Evolutionary conservation across 2,113 vertebrate genomes (phyloP), one percentile per base, ranked within the genome.

Genomic region (Nyctereutes procyonoides): DNA sequence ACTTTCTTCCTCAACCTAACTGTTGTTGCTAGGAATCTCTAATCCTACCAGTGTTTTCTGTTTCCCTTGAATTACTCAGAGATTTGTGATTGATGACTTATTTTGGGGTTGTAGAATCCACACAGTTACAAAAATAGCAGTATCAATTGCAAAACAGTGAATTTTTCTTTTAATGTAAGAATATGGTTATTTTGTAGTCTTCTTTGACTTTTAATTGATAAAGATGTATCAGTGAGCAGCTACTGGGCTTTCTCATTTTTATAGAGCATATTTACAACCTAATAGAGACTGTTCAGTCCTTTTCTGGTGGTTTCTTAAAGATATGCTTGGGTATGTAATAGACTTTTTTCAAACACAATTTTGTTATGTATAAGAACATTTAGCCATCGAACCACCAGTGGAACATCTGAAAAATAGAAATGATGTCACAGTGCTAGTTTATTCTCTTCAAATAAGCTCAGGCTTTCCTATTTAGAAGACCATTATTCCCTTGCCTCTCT

Each of bases 11-110:
- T 96, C 8, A 28, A 38, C 11, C 32, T n/a, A n/a, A n/a, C n/a
- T n/a, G n/a, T 79, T 35, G n/a, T 84, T 96, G 67, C 63, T 77
- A 81, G 38, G 55, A 97, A 88, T 95, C 58, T 93, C 87, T 79
- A 67, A 88, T 91, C 12, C n/a, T 73, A 58, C 24, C n/a, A 55
- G 20, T 43, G 65, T 65, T 79, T 85, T 74, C 86, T 22, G 2
- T 74, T 88, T 79, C 56, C 19, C 86, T 90, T 96, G 58, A 93
- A 87, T 97, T 97, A 86, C 55, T 22, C 1, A 77, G 63, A 11
- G 19, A 84, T 90, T 93, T 93, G 12, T n/a, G 76, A 65, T 92
- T 51, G 32, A 53, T 87, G 35, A 56, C 20, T 85, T 74, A 14
- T 80, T 92, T 92, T 48, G 51, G 43, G 12, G 56, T 65, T 79